Conservation (phyloP, 2,888 invertebrate species). For the Lordiphosa andalusiaca region DNA sequence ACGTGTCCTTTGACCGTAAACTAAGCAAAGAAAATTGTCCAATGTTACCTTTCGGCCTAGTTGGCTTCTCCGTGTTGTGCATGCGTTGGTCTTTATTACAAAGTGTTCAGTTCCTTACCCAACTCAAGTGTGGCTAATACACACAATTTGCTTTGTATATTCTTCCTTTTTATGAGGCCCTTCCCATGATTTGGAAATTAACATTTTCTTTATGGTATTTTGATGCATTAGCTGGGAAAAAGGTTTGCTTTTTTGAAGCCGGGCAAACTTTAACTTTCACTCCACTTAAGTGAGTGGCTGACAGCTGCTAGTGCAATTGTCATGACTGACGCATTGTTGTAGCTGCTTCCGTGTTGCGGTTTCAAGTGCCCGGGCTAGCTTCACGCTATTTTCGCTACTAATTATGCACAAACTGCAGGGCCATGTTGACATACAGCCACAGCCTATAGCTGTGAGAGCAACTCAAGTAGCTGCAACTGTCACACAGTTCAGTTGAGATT, state of each 20-base stretch:
- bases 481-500: constrained; percentile 53
- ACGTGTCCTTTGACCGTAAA: constrained; percentile 69
- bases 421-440: constrained; percentile 38
- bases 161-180: constrained; percentile 25
- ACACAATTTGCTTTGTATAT: constrained; percentile 62
- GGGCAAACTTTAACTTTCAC: constrained; percentile 56
- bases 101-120: constrained; percentile 45
- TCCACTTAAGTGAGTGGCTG: constrained; percentile 45
- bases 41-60: constrained; percentile 61
- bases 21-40: constrained; percentile 48
- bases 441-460: constrained; percentile 19
- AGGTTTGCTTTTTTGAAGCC: constrained; percentile 1
- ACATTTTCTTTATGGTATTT: constrained; percentile 50
- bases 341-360: constrained; percentile 57
- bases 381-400: constrained; percentile 44
- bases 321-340: constrained; percentile 57
- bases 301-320: constrained; percentile 39
- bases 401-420: constrained; percentile 65
- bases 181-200: constrained; percentile 47
- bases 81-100: constrained; percentile 58
- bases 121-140: constrained; percentile 37
- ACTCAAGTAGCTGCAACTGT: constrained; percentile 66
- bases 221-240: constrained; percentile 54
- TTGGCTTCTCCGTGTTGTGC: constrained; percentile 15
- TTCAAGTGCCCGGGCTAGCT: constrained; percentile 39